Evolutionary conservation across 2,113 vertebrate species (phyloP), one percentile per base, ranked within the genome.

Genomic region (Cyanoramphus novaezelandiae): DNA sequence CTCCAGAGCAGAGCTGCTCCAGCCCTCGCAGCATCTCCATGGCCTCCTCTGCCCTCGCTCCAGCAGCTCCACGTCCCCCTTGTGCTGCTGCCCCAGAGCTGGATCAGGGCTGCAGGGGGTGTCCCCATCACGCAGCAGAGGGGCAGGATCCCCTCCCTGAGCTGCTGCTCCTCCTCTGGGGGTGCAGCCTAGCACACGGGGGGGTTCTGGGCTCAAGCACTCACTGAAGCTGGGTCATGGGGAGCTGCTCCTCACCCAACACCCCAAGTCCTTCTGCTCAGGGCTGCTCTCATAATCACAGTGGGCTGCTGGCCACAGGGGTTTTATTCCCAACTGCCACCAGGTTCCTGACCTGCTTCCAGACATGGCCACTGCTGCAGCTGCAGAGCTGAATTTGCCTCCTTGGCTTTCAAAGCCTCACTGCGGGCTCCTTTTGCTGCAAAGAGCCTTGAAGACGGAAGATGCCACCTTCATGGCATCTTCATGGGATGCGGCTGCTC

Each of bases 341-440:
- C n/a, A 11, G 13, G 3, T 39, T 67, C 39, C 43, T 7, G 6
- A 43, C 25, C 52, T 47, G 47, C 57, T 69, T 24, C 5, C 2
- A 0, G 46, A 28, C 21, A 0, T 0, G 7, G 88, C 14, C 47
- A 3, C 29, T 15, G 18, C 35, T 23, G 28, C 3, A 9, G 49
- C 35, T 53, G 21, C 21, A 18, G 68, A 78, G 72, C 41, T 70
- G 49, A 25, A 57, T 89, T 70, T 46, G 53, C 77, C 2, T 4
- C 59, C 43, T 3, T 3, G 3, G 13, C 31, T 21, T 77, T 52
- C 50, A 18, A 9, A 83, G 53, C 18, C 27, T 77, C 6, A 0
- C 41, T 4, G 1, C 0, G 7, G 47, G 84, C 65, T 64, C 21
- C 15, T 33, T 11, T 9, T 31, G 68, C 4, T 50, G 2, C 0